Conservation (phyloP, 2,888 invertebrate genomes). For the Rhogogaster chlorosoma region DNA sequence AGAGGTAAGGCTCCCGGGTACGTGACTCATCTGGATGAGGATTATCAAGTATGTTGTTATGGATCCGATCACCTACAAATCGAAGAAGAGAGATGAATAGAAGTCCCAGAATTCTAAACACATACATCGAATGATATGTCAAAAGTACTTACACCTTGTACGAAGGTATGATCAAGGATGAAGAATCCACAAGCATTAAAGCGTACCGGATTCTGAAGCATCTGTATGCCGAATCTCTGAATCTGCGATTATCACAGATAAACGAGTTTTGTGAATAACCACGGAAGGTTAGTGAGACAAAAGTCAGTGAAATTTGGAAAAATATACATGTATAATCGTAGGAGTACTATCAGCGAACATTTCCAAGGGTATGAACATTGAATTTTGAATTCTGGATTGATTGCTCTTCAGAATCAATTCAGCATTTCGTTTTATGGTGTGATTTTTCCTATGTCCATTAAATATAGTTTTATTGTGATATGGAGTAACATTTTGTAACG, state of each 20-base stretch:
- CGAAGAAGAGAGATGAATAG: neutral
- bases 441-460: too few species aligned
- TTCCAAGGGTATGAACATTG: neutral
- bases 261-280: neutral
- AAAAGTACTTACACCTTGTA: constrained; percentile 44
- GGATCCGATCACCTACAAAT: constrained; percentile 49
- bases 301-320: neutral
- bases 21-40: constrained; percentile 55
- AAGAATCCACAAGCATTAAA: constrained; percentile 56
- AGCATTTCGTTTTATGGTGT: neutral
- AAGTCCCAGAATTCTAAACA: neutral
- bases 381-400: neutral
- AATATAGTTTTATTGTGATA: too few species aligned
- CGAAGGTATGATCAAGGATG: neutral
- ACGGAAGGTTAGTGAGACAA: neutral
- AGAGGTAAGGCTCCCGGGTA: neutral
- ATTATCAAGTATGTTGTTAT: constrained; percentile 58
- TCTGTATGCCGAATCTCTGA: constrained; percentile 58
- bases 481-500: too few species aligned
- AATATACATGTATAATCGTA: neutral
- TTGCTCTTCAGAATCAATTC: neutral
- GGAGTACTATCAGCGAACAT: too few species aligned
- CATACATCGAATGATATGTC: constrained; percentile 51
- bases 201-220: constrained; percentile 58
- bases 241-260: constrained; percentile 20